Evolutionary conservation across 92 coral and sea anemone species (phyloP), one percentile per base, ranked within the genome.

Genomic region (Porites cylindrica): DNA sequence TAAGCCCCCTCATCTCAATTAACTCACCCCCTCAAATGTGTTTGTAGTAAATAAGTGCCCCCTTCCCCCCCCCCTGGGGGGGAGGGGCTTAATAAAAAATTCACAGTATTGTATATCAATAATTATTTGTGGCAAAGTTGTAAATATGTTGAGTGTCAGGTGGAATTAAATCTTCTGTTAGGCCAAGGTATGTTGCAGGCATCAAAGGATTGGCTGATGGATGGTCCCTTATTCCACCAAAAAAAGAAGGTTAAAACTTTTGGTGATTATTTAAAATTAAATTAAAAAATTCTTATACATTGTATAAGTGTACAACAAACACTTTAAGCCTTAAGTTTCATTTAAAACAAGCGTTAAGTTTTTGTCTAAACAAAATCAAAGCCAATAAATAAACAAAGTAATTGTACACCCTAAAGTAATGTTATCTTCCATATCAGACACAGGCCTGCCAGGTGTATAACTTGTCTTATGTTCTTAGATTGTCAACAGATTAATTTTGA

Each of bases 161-260:
- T 52, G 58, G 20, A 50, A 72, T 72, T 72, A 29, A 56, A 56
- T 76, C 68, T 56, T 53, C 79, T 81, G 24, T 72, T 84, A 96
- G 99, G 87, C 94, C 90, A 81, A 89, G 75, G 78, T 94, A 94
- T 73, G 84, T 87, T 70, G 99, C 98, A 70, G 99, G 95, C 58
- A 94, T 96, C 86, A 85, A 90, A 64, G 88, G 94, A 65, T 77
- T 92, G 67, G 99, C 99, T 61, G 94, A 91, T 73, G 98, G 99
- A 70, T 92, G 86, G 88, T 91, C 88, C 18, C 82, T 85, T n/a
- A 90, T 96, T 77, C 98, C 98, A 19, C 93, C 96, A 4, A 66
- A 76, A 76, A 81, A 94, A 80, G 78, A 66, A 94, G 98, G 99
- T 96, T 92, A 81, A 86, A 73, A 85, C 16, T 12, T 38, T 63